A percentile compares a stretch with the other conserved stretches of the same genome.
Evolutionary conservation across 2,113 vertebrate species (phyloP).

Genomic region (Gobius niger): DNA sequence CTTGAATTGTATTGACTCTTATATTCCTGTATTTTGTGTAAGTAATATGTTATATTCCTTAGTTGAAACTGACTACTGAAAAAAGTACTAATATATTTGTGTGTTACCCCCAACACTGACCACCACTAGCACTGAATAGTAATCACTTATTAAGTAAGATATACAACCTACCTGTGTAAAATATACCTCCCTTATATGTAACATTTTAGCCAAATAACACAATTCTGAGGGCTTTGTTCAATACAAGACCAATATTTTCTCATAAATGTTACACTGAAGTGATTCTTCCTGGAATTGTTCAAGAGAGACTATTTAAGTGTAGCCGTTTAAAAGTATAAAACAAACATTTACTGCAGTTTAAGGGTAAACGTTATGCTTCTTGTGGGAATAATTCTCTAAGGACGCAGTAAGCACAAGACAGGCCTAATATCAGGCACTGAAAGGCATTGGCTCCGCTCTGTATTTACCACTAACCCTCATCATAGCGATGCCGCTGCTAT

Average conservation of each 20-base stretch:
- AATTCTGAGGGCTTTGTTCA: not conserved
- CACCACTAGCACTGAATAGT: too few relatives aligned
- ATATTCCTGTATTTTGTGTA: too few relatives aligned
- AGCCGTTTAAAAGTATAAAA: not conserved
- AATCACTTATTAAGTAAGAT: too few relatives aligned
- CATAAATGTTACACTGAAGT: not conserved
- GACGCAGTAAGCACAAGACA: constrained; percentile 19
- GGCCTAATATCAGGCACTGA: constrained; percentile 39
- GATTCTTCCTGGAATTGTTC: not conserved
- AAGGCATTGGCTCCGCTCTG: constrained; percentile 44
- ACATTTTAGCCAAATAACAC: not conserved
- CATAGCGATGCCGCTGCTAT: constrained; percentile 36
- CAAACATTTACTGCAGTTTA: not conserved
- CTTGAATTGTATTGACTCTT: too few relatives aligned
- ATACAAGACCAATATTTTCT: not conserved
- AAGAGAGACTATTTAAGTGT: not conserved
- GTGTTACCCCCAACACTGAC: too few relatives aligned
- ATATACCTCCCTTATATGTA: too few relatives aligned
- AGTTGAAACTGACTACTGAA: too few relatives aligned
- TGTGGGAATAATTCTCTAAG: constrained; percentile 27
- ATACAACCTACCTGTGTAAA: too few relatives aligned
- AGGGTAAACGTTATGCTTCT: not conserved
- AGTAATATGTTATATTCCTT: too few relatives aligned
- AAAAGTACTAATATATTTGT: too few relatives aligned
- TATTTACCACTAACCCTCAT: constrained; percentile 37